Evolutionary conservation across 2,113 vertebrate species (phyloP).

Genomic region (Calidris pugnax): DNA sequence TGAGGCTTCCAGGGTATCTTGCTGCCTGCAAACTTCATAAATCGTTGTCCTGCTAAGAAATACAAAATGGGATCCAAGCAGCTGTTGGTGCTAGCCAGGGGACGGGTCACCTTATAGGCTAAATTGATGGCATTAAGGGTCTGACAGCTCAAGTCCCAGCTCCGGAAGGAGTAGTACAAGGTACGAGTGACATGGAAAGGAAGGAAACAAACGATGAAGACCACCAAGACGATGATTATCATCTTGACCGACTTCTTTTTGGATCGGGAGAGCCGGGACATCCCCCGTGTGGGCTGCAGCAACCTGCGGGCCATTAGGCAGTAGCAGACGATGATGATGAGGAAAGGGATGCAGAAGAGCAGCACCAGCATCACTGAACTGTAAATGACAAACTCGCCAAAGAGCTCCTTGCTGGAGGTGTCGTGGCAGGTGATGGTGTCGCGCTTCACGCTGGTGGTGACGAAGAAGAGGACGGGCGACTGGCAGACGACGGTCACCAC

Average conservation of each 20-base stretch:
- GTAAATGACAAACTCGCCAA: constrained; percentile 87
- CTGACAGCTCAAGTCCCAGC: constrained; percentile 84
- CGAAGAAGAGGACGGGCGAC: constrained; percentile 88
- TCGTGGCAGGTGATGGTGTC: constrained; percentile 85
- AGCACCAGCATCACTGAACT: constrained; percentile 86
- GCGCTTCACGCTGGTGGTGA: constrained; percentile 74
- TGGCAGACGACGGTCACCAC: constrained; percentile 82
- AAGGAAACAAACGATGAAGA: constrained; percentile 91
- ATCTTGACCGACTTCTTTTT: constrained; percentile 95
- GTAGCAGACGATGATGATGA: constrained; percentile 88
- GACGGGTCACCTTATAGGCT: constrained; percentile 93
- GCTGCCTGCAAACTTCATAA: constrained; percentile 67
- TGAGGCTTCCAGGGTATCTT: background rate
- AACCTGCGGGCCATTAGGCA: constrained; percentile 87
- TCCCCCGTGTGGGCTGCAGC: constrained; percentile 74
- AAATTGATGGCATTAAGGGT: constrained; percentile 85
- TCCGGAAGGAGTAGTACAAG: constrained; percentile 91
- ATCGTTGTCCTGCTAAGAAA: constrained; percentile 90
- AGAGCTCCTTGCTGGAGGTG: constrained; percentile 87
- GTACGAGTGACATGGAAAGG: constrained; percentile 94
- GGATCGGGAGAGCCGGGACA: constrained; percentile 71
- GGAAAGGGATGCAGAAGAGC: constrained; percentile 88
- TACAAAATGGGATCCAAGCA: constrained; percentile 94
- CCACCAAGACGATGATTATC: constrained; percentile 88
- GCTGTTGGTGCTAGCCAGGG: constrained; percentile 92